These are phyloP conservation scores for Pachycephus smyrnensis DNA, from an alignment of 2,888 invertebrate genomes.

Conservation along the genomic window DNA sequence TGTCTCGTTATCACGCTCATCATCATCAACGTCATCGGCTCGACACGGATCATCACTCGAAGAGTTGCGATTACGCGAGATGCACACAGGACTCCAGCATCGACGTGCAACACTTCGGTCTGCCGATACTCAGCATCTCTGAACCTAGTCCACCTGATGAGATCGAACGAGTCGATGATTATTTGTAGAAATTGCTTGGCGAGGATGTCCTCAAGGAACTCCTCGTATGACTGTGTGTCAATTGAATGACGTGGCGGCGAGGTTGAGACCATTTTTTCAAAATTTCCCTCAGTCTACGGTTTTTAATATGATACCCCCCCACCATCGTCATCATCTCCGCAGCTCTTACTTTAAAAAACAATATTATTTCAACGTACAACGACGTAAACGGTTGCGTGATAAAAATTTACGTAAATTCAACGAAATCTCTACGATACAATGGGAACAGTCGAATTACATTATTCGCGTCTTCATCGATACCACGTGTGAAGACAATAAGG, in stretches of 20 bases:
- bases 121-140: slow-evolving; percentile 83
- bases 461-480: slow-evolving; percentile 36
- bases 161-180: slow-evolving; percentile 73
- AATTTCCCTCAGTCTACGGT: too few relatives aligned
- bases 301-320: too few relatives aligned
- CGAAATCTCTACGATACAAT: too few relatives aligned
- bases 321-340: too few relatives aligned
- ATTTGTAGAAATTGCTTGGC: slow-evolving; percentile 70
- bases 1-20: slow-evolving; percentile 37
- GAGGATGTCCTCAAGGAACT: slow-evolving; percentile 63
- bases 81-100: slow-evolving; percentile 49
- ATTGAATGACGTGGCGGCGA: neutral
- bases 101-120: slow-evolving; percentile 73
- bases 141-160: slow-evolving; percentile 85
- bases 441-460: slow-evolving; percentile 13
- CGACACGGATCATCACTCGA: slow-evolving; percentile 69
- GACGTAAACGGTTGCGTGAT: too few relatives aligned
- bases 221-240: slow-evolving; percentile 51
- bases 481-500: slow-evolving; percentile 37
- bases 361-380: too few relatives aligned
- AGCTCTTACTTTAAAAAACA: too few relatives aligned
- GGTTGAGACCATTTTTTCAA: neutral
- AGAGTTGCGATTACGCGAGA: slow-evolving; percentile 67
- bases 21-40: slow-evolving; percentile 68
- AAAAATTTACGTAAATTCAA: too few relatives aligned